Evolutionary conservation across 1,140 invertebrate genomes (phyloP).

Genomic region (Drosophila seguyi): DNA sequence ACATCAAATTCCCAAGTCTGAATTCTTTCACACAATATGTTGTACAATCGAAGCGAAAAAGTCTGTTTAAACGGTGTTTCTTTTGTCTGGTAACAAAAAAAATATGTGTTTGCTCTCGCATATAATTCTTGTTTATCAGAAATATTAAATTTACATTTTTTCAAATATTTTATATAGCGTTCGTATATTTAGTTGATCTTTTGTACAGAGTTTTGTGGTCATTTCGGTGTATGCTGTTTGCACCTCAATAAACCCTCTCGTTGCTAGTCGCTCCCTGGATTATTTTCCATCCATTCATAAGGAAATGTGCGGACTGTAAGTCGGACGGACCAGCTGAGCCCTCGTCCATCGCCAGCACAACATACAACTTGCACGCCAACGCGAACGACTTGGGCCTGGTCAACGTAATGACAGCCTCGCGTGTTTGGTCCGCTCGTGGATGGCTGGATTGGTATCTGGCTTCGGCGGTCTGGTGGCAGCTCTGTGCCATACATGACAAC

Average conservation of each 20-base stretch:
- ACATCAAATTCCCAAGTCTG: background rate
- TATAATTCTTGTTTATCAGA: too few species aligned
- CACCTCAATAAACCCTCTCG: background rate
- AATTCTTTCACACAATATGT: background rate
- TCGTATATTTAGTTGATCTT: too few species aligned
- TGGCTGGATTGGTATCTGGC: slow-evolving; percentile 17
- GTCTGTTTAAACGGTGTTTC: background rate
- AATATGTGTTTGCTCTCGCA: background rate
- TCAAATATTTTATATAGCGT: too few species aligned
- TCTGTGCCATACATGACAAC: slow-evolving; percentile 9
- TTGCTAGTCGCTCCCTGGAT: background rate
- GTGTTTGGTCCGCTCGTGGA: slow-evolving; percentile 55
- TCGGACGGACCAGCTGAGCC: slow-evolving; percentile 26
- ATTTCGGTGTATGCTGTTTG: background rate
- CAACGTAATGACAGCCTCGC: slow-evolving; percentile 73
- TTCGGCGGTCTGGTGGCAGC: slow-evolving; percentile 22
- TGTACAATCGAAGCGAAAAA: background rate
- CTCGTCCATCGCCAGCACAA: slow-evolving; percentile 44
- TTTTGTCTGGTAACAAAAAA: background rate
- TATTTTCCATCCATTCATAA: slow-evolving; percentile 47
- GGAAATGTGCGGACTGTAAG: slow-evolving; percentile 1
- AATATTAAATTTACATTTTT: too few species aligned
- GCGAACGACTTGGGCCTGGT: slow-evolving; percentile 52
- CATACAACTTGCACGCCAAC: slow-evolving; percentile 50
- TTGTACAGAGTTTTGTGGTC: background rate